A percentile compares a stretch with the other conserved stretches of the same genome.
Conservation (phyloP, 2,113 vertebrate genomes). For the Petrocephalus zakoni region DNA sequence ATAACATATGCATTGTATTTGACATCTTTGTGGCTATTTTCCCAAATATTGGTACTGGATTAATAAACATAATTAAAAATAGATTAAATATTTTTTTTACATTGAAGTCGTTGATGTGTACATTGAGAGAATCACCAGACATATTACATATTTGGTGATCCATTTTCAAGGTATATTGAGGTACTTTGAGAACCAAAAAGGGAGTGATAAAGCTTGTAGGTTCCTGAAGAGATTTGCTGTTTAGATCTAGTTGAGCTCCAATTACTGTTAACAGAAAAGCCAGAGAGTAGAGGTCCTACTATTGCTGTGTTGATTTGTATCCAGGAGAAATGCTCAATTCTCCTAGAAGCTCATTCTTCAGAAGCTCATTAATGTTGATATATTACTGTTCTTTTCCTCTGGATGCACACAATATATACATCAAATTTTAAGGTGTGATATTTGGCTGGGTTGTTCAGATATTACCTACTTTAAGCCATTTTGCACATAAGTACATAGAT, state of each 20-base stretch:
- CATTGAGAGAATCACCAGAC: background rate
- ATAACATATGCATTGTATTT: too few species aligned
- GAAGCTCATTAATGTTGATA: background rate
- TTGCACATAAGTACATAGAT: background rate
- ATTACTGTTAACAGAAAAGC: background rate
- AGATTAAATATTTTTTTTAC: background rate
- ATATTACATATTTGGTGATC: background rate
- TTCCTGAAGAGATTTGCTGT: background rate
- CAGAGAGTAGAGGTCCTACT: background rate
- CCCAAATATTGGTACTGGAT: background rate
- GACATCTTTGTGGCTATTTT: background rate
- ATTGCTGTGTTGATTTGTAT: background rate
- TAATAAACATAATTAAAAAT: background rate
- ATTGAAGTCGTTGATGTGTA: background rate
- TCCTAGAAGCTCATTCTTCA: background rate
- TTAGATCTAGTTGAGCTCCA: background rate
- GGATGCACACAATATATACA: background rate
- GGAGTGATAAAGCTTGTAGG: background rate
- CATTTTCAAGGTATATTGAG: background rate
- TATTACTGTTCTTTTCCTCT: background rate
- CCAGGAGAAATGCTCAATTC: background rate
- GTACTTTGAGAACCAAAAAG: background rate
- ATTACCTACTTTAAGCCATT: background rate
- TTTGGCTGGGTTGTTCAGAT: background rate
- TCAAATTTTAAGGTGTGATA: background rate